Evolutionary conservation across 2,888 invertebrate genomes (phyloP).

Genomic region (Corbicula japonica): DNA sequence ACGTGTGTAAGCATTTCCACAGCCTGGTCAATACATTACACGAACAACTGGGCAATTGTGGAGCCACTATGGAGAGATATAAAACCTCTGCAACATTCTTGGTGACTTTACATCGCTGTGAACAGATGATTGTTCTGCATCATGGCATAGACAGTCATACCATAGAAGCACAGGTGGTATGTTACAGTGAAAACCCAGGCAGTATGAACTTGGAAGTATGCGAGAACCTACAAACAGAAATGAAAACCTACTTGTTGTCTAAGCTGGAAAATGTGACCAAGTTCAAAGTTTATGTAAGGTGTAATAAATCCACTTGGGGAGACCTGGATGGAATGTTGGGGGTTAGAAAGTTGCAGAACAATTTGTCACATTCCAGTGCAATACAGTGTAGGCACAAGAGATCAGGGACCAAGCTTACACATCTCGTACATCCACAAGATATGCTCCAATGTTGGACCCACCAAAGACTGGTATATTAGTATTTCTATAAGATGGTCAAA

Average conservation of each 20-base stretch:
- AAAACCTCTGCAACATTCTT: conserved; percentile 19
- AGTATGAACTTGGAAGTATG: conserved; percentile 33
- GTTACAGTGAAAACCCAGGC: conserved; percentile 14
- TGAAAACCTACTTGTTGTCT: conserved; percentile 34
- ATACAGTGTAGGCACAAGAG: conserved; percentile 21
- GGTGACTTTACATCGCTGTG: neutral
- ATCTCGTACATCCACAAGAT: conserved; percentile 23
- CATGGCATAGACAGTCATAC: conserved; percentile 18
- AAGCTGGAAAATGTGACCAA: conserved; percentile 45
- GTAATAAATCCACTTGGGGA: conserved; percentile 40
- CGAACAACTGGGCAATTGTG: neutral
- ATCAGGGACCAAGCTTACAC: conserved; percentile 6
- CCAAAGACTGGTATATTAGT: conserved; percentile 10
- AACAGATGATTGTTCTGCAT: conserved; percentile 4
- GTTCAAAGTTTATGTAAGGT: conserved; percentile 39
- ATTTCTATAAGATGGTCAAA: too few relatives aligned
- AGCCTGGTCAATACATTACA: conserved; percentile 36
- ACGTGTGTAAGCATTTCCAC: conserved; percentile 50
- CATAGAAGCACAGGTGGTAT: conserved; percentile 45
- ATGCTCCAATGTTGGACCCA: conserved; percentile 34
- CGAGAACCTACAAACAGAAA: neutral
- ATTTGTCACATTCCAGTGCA: neutral
- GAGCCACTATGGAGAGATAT: conserved; percentile 17
- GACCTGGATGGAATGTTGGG: conserved; percentile 29
- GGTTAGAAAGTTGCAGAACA: neutral